Percentiles rank a stretch among this genome's conserved stretches.
phyloP scores from a whole-genome alignment of 2,797 vertebrate species.

The Heterohyrax brucei region DNA sequence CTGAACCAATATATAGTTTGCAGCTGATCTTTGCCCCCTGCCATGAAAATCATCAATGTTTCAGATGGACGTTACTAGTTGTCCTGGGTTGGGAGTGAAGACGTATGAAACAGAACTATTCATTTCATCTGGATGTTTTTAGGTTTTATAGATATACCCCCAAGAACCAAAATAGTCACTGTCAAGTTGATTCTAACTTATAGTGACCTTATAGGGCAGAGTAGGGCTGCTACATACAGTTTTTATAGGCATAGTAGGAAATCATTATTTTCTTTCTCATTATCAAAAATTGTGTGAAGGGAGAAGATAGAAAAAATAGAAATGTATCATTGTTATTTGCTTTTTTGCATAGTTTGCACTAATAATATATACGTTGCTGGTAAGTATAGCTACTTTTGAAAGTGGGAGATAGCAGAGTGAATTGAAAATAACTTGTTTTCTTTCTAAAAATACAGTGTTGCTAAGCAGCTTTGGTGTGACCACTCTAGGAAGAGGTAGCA shows the following conservation, averaged over 20 bases:
- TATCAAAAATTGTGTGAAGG: not conserved
- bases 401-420: not conserved
- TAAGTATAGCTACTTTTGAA: conserved; percentile 72
- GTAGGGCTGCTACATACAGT: not conserved
- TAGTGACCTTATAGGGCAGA: too few relatives aligned
- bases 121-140: not conserved
- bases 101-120: not conserved
- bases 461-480: not conserved
- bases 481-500: not conserved
- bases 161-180: too few relatives aligned
- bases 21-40: not conserved
- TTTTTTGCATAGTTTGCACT: conserved; percentile 75
- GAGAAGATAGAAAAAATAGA: not conserved
- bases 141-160: not conserved
- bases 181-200: too few relatives aligned
- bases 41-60: not conserved
- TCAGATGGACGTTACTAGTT: not conserved
- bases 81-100: not conserved
- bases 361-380: conserved; percentile 80
- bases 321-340: conserved; percentile 66
- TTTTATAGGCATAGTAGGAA: not conserved
- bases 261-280: not conserved
- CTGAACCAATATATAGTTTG: too few relatives aligned
- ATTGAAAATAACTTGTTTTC: not conserved
- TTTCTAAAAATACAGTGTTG: not conserved